Conservation (phyloP, 2,888 invertebrate genomes). For the Morpho achilles region DNA sequence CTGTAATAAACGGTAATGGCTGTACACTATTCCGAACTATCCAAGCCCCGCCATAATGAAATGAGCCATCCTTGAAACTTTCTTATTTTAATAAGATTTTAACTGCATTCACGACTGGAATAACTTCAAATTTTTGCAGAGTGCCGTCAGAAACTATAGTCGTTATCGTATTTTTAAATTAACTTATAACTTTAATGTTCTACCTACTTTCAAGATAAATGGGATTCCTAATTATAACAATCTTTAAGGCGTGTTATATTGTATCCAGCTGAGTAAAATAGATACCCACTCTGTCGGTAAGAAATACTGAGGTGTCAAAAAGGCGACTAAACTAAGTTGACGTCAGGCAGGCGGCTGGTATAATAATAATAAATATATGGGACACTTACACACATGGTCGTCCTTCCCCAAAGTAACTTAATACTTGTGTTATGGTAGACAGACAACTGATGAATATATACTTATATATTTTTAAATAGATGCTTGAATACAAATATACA, state of each 20-base stretch:
- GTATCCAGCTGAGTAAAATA: too few species aligned
- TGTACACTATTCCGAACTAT: slow-evolving; percentile 23
- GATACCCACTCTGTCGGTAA: background rate
- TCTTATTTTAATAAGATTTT: slow-evolving; percentile 22
- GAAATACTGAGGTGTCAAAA: background rate
- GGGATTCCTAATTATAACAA: slow-evolving; percentile 13
- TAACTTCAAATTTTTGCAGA: slow-evolving; percentile 16
- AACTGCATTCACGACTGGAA: slow-evolving; percentile 17
- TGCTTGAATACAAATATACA: too few species aligned
- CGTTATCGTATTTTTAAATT: slow-evolving; percentile 16
- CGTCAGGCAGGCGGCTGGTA: too few species aligned
- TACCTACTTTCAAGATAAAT: slow-evolving; percentile 7
- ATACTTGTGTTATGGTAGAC: too few species aligned
- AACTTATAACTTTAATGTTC: slow-evolving; percentile 20
- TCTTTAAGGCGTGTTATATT: background rate
- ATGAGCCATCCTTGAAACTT: slow-evolving; percentile 23
- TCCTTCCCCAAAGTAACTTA: too few species aligned
- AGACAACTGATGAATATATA: too few species aligned
- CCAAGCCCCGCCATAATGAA: slow-evolving; percentile 17
- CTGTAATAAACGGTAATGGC: slow-evolving; percentile 23
- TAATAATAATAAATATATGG: too few species aligned
- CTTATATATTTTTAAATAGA: too few species aligned
- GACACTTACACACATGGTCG: too few species aligned
- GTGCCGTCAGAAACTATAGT: slow-evolving; percentile 7
- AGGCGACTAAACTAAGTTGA: background rate